These are phyloP conservation scores for Dunckerocampus dactyliophorus DNA, from an alignment of 2,113 vertebrate genomes.

Conservation along the genomic window DNA sequence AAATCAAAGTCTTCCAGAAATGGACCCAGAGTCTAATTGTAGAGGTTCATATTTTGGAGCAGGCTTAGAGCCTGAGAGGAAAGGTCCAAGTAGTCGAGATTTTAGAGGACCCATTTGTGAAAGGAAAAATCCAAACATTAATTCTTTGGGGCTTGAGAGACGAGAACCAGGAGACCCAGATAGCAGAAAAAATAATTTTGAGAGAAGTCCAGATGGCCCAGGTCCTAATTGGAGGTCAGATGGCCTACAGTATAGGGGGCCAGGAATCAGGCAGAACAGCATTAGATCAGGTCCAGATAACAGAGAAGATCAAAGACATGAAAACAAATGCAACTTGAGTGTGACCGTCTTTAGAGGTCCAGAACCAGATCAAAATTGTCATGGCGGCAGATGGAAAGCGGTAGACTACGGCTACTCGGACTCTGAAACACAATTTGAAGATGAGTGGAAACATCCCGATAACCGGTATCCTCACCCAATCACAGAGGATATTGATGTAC, in stretches of 20 bases:
- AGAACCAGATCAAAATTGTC: constrained; percentile 6
- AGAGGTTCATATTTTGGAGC: constrained; percentile 15
- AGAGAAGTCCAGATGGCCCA: constrained; percentile 9
- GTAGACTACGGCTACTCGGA: constrained; percentile 17
- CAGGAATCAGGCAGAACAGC: constrained; percentile 15
- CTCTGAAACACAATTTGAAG: constrained; percentile 15
- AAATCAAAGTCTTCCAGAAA: constrained; percentile 14
- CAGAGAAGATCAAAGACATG: constrained; percentile 16
- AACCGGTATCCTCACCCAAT: constrained; percentile 3
- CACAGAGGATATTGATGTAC: constrained; percentile 10
- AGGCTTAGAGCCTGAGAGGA: neutral
- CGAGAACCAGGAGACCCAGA: constrained; percentile 9
- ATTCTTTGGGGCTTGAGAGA: constrained; percentile 5
- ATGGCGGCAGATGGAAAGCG: constrained; percentile 14
- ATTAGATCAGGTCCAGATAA: constrained; percentile 9
- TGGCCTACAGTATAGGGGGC: constrained; percentile 15
- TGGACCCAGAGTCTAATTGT: constrained; percentile 11
- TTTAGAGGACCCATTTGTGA: constrained; percentile 12
- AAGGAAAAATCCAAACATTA: constrained; percentile 6
- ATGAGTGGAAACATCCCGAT: constrained; percentile 25
- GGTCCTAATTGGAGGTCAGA: constrained; percentile 19
- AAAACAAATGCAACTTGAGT: constrained; percentile 34
- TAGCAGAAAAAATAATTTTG: constrained; percentile 14
- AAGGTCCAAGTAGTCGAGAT: constrained; percentile 16
- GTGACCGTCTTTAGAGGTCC: neutral